Evolutionary conservation across 1,140 invertebrate genomes (phyloP), one percentile per base, ranked within the genome.

Genomic region (Liolophura sinensis): DNA sequence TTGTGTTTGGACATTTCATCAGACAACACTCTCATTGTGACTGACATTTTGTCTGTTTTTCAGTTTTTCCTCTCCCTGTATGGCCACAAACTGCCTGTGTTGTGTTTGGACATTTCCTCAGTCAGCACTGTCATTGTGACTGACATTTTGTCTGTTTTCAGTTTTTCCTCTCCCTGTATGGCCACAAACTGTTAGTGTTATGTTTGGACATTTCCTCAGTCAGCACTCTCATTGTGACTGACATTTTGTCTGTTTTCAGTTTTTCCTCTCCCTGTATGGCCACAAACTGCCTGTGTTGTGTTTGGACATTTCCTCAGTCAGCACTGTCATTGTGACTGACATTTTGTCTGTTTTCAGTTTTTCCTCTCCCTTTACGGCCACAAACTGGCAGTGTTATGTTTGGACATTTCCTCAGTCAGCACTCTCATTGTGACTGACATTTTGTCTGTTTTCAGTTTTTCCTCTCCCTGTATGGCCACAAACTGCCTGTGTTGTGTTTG

Each of bases 151-250:
- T n/a, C n/a, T n/a, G n/a, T n/a, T n/a, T n/a, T 77, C 78, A 96
- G 92, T 96, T 99, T 82, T 98, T 96, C 82, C 78, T 98, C 24
- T 94, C 94, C 0, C 87, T 99, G 0, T 99, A 99, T 80, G 97
- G 97, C 0, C 97, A 99, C 83, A 97, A 96, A 79, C 84, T 98
- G 51, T 97, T 98, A 1, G 94, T 98, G 0, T 85, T 94, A 0
- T 93, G 92, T 75, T 88, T 99, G 87, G 96, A 99, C 80, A 97
- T 99, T 71, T 95, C 93, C 0, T 91, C 91, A 73, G 97, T 99
- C 85, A 94, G 91, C 0, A 89, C 89, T 1, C 77, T 99, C 1
- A 92, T 99, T 66, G 93, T 90, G 1, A 97, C 97, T 0, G 97
- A n/a, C n/a, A n/a, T n/a, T n/a, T n/a, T n/a, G n/a, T n/a, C n/a